Evolutionary conservation across 2,797 vertebrate genomes (phyloP), one percentile per base, ranked within the genome.

Genomic region (Spinibarbus caldwelli): DNA sequence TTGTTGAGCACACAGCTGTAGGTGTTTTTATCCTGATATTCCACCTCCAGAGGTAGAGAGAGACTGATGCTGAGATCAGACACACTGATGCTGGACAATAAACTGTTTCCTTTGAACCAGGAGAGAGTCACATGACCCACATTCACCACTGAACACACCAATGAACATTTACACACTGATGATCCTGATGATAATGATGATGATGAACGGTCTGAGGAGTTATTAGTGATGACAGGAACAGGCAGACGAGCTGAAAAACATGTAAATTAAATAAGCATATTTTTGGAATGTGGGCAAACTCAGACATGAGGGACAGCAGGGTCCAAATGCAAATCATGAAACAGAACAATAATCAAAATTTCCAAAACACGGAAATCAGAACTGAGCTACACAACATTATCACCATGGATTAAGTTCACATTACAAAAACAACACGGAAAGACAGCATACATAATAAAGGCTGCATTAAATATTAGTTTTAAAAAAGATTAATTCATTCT

Each of bases 41-140:
- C 38, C 68, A 71, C 68, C 23, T 71, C 68, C 67, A 71, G 67
- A 82, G 47, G 49, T 10, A 82, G 49, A 59, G 80, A 59, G 52
- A 82, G 67, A 29, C 70, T 82, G 70, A 45, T 34, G 68, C 21
- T 82, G 52, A 62, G 70, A 62, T 83, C 12, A 73, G 38, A 82
- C 68, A 64, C 70, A 62, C 54, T 83, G 70, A 83, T 64, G 41
- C 1, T 62, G 80, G 80, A 73, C 11, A 82, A 62, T 72, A 64
- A 45, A 62, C 52, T 45, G 19, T 34, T 34, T 73, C 54, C 80
- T 64, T 3, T n/a, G 14, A 15, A 47, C 59, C 78, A 80, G 78
- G 78, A 80, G 59, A 80, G 78, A 80, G 17, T 80, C 78, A 80
- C 78, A 47, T 34, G 0, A 9, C 68, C 4, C 68, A 82, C 80